Evolutionary conservation across 2,888 invertebrate species (phyloP), one percentile per base, ranked within the genome.

Genomic region (Drosophila meridionalis): DNA sequence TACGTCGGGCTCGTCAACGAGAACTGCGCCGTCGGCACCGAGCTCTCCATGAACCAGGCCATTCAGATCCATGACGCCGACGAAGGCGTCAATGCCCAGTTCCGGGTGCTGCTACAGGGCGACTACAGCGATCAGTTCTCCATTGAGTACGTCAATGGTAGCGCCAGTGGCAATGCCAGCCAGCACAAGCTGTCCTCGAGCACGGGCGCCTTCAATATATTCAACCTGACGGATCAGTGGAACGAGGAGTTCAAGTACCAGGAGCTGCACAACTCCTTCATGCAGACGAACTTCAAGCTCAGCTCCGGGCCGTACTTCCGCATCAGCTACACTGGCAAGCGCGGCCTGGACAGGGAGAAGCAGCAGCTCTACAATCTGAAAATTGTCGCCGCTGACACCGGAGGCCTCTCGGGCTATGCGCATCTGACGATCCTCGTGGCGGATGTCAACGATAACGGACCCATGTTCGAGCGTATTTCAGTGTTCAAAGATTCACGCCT

Each of bases 391-490:
- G 95, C 95, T 81, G 97, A 97, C 83, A 95, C 94, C 90, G 97
- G 97, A 8, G 96, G 97, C 50, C 92, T 97, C 12, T 95, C 95
- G 56, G 96, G 96, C 1, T 96, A 96, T 91, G 96, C 96, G 0
- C 95, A 95, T 84, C 91, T 98, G 9, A 95, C 94, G 1, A 95
- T 98, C 52, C 94, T 93, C 0, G 93, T 98, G 32, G 94, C 95
- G 5, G 98, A 98, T 91, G 96, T 96, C 88, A 98, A 98, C 89
- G 98, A 98, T 90, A 97, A 97, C 91, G 90, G 95, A 14, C 97
- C 97, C 0, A 94, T 94, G 59, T 96, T 96, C 82, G 95, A 95
- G 64, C 95, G 96, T 88, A 95, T 97, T 81, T 94, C 95, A 0
- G 95, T 97, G 43, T 95, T 96, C 5, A 94, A 95, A 59, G 95